Conservation (phyloP, 2,797 vertebrate genomes). For the Enteromius viviparus region DNA sequence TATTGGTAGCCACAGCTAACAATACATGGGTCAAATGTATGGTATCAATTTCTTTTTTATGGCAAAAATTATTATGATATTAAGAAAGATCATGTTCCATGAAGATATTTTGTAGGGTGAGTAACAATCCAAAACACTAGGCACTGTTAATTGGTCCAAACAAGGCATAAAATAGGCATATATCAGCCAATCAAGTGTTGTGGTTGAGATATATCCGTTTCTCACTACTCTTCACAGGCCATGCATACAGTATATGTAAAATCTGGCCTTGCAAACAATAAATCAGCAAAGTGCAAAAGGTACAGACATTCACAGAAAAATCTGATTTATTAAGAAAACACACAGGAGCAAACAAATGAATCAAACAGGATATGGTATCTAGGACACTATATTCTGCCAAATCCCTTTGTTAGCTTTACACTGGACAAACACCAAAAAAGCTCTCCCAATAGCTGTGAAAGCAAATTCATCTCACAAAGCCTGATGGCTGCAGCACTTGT, state of each 20-base stretch:
- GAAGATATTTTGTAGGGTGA: neutral
- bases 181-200: neutral
- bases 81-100: too few relatives aligned
- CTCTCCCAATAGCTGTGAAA: slow-evolving; percentile 41
- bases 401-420: slow-evolving; percentile 33
- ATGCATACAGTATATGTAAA: slow-evolving; percentile 33
- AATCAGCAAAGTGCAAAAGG: slow-evolving; percentile 34
- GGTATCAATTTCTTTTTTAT: too few relatives aligned
- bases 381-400: slow-evolving; percentile 28
- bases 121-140: neutral
- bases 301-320: slow-evolving; percentile 27
- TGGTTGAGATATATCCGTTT: neutral
- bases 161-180: neutral
- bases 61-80: too few relatives aligned
- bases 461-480: slow-evolving; percentile 45
- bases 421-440: slow-evolving; percentile 46
- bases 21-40: too few relatives aligned
- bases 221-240: neutral
- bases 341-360: slow-evolving; percentile 39
- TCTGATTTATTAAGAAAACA: slow-evolving; percentile 35
- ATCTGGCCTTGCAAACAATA: slow-evolving; percentile 35
- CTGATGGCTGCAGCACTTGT: slow-evolving; percentile 30
- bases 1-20: too few relatives aligned
- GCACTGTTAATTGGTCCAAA: neutral
- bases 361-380: slow-evolving; percentile 36